phyloP scores from a whole-genome alignment of 2,888 invertebrate genomes.

The Esperia sulphurella region DNA sequence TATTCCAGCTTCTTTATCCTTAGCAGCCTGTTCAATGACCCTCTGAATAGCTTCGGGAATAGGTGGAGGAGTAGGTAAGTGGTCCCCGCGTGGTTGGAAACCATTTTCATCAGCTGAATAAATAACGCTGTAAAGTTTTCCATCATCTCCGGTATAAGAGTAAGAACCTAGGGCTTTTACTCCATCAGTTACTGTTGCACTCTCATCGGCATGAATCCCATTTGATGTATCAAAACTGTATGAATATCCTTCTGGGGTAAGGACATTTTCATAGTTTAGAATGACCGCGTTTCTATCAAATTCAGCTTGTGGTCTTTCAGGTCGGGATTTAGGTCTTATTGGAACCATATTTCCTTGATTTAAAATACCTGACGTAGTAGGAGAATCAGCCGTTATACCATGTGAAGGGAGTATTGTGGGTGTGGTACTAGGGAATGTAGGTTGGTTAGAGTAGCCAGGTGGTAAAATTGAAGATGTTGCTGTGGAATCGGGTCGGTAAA shows the following conservation, averaged over 20 bases:
- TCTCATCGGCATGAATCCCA: constrained; percentile 61
- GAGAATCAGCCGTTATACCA: not conserved
- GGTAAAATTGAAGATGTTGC: constrained; percentile 1
- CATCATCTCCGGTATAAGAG: constrained; percentile 65
- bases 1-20: constrained; percentile 46
- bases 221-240: constrained; percentile 64
- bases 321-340: constrained; percentile 6
- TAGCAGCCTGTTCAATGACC: constrained; percentile 50
- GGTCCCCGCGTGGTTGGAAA: constrained; percentile 56
- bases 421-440: constrained; percentile 2
- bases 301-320: constrained; percentile 42
- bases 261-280: constrained; percentile 43
- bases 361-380: not conserved
- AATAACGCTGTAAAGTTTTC: constrained; percentile 48
- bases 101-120: constrained; percentile 69
- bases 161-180: constrained; percentile 54
- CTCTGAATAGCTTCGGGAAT: constrained; percentile 57
- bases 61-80: constrained; percentile 63
- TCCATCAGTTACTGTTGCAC: constrained; percentile 48
- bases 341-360: not conserved
- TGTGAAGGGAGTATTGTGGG: not conserved
- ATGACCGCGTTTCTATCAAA: constrained; percentile 49
- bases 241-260: constrained; percentile 48
- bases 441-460: constrained; percentile 1
- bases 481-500: not conserved